Conservation (phyloP, 2,888 invertebrate species). For the Epinotia nisella region DNA sequence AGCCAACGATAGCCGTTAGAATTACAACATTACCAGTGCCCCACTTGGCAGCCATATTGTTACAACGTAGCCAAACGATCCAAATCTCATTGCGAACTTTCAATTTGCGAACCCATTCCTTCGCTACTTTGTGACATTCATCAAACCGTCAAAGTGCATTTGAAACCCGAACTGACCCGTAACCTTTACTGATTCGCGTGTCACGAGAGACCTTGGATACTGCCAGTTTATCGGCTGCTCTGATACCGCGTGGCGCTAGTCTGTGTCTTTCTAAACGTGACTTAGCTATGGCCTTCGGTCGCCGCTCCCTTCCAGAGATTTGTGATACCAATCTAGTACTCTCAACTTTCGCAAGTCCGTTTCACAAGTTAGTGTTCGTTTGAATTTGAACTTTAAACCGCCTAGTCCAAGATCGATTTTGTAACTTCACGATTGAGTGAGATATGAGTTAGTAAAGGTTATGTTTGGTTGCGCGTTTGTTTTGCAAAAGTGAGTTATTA, state of each 20-base stretch:
- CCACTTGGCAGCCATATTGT: conserved; percentile 31
- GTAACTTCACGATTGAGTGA: neutral
- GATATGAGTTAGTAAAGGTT: conserved; percentile 21
- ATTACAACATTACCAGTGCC: conserved; percentile 27
- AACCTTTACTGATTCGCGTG: conserved; percentile 70
- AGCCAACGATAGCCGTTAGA: neutral
- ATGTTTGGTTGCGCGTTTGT: conserved; percentile 58
- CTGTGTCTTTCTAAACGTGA: conserved; percentile 77
- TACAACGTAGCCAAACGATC: conserved; percentile 19
- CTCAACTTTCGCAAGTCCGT: conserved; percentile 40
- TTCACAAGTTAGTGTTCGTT: neutral
- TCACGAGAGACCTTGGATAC: conserved; percentile 77
- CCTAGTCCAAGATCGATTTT: neutral
- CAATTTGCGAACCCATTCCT: conserved; percentile 42
- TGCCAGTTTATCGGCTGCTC: conserved; percentile 54
- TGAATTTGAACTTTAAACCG: conserved; percentile 9
- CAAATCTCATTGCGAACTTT: conserved; percentile 28
- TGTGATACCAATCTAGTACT: conserved; percentile 68
- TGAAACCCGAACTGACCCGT: conserved; percentile 67
- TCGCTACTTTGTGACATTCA: conserved; percentile 60
- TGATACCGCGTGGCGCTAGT: conserved; percentile 44
- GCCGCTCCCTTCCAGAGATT: conserved; percentile 73
- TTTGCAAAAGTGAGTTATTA: conserved; percentile 55
- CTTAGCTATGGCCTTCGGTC: conserved; percentile 71
- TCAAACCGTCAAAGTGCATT: conserved; percentile 66